Base-by-base conservation (phyloP, 2,797 vertebrate species). In the Glyptemys insculpta region DNA sequence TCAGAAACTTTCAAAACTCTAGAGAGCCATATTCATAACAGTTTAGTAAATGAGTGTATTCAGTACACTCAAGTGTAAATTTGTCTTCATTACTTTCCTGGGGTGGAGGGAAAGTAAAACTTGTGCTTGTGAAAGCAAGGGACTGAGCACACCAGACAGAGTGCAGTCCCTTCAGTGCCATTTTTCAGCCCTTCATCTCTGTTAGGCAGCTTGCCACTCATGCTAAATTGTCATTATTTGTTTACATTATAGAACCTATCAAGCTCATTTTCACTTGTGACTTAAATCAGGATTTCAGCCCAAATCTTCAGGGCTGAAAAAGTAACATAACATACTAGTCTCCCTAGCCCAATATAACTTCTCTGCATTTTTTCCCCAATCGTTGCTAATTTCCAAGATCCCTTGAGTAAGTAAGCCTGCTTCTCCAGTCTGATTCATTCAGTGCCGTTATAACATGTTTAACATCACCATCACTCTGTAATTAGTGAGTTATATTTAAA, bases 141-240 rank as follows among this genome's bases (percentile, higher is more conserved):
- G 74, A 49, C 1, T 1, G 37, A 56, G 47, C 57, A 57, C 79
- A 78, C 44, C 0, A 1, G 47, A 62, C 47, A 1, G 29, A 3
- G 52, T 3, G 78, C 31, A 0, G 0, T 85, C 74, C 27, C 44
- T 11, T 56, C 56, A 53, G 21, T 79, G 80, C 21, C 0, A 0
- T 12, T 10, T 83, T 79, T 57, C 52, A 4, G 37, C 65, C 78
- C 90, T 1, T 1, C 3, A 8, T 57, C 23, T 12, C 80, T n/a
- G 50, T 76, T 25, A 23, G 59, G 16, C 56, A 84, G 83, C 12
- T 68, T 44, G 83, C 34, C 23, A 12, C 50, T 85, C 9, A 1
- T 19, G 5, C 76, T 72, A 11, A 2, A 44, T 47, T 14, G 16
- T 81, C 76, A 16, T 53, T 90, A 1, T 83, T 68, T 16, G 5